A percentile compares a stretch with the other conserved stretches of the same genome.
Evolutionary conservation across 2,888 invertebrate species (phyloP).

Genomic region (Euplexia lucipara): DNA sequence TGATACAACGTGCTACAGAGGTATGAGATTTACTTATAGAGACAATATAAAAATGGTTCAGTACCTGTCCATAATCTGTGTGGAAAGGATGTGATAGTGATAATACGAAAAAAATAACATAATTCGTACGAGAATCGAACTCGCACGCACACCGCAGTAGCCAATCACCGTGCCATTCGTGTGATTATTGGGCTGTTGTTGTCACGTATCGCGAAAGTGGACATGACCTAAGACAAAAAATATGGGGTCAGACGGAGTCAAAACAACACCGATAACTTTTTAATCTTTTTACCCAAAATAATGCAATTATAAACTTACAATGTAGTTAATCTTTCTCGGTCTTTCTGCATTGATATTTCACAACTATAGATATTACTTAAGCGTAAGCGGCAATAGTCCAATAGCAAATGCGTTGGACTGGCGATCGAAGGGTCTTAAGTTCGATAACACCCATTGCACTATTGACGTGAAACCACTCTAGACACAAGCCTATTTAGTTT

Average conservation of each 20-base stretch:
- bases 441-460: too few species aligned
- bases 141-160: not conserved
- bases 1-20: not conserved
- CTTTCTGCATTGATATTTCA: too few species aligned
- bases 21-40: not conserved
- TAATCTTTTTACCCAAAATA: slow-evolving; percentile 3
- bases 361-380: too few species aligned
- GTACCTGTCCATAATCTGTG: not conserved
- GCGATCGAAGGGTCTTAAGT: too few species aligned
- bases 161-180: not conserved
- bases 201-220: slow-evolving; percentile 20
- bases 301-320: not conserved
- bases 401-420: too few species aligned
- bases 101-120: too few species aligned
- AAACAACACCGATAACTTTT: slow-evolving; percentile 28
- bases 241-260: slow-evolving; percentile 38
- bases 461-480: too few species aligned
- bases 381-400: too few species aligned
- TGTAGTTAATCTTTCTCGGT: not conserved
- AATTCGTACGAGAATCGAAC: not conserved
- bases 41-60: not conserved
- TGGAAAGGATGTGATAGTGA: not conserved
- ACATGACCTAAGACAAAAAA: slow-evolving; percentile 41
- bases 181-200: not conserved
- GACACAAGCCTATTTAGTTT: too few species aligned